Base-by-base conservation (phyloP, 2,888 invertebrate species). In the Osmoderma eremita region DNA sequence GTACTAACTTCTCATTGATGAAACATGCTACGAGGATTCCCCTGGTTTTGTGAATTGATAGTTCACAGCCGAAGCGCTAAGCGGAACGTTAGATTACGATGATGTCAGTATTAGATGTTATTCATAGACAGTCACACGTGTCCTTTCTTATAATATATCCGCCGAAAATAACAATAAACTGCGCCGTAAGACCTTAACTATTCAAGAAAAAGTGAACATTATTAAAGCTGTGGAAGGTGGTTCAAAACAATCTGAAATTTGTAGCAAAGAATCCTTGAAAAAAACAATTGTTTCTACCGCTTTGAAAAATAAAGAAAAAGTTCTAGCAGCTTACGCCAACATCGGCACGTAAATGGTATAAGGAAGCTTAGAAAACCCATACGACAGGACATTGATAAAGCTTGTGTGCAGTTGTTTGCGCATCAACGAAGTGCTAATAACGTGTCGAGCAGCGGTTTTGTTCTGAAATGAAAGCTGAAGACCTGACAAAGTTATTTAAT, bases 331-430 rank as follows among this genome's bases (percentile, higher is more conserved):
- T 45, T 45, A 45, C 45, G 45, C 45, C 45, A 45, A 8, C 45
- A 45, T 45, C 45, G 45, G 45, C 45, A 45, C 2, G 45, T 45
- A 45, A 45, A 17, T 45, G 45, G 45, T 45, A 17, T 13, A 50
- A n/a, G 22, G 42, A 50, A 50, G 3, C n/a, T 50, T 50, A 50
- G 50, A 50, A 50, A 50, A 50, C 50, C 50, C 50, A 50, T 50
- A 22, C 50, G 50, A 50, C 50, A 50, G 50, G 12, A 50, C 50
- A 13, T 50, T 50, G 50, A 50, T 24, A 50, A 50, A 50, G 50
- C 20, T 50, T 50, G 20, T 22, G 22, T 50, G 22, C 50, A 50
- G 50, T 24, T 12, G 50, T 50, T 50, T 50, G 12, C 50, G n/a
- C 50, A 22, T 50, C 22, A 22, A 20, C n/a, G 50, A 50, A 50